Conservation (phyloP, 2,113 vertebrate species). For the Prunella himalayana region DNA sequence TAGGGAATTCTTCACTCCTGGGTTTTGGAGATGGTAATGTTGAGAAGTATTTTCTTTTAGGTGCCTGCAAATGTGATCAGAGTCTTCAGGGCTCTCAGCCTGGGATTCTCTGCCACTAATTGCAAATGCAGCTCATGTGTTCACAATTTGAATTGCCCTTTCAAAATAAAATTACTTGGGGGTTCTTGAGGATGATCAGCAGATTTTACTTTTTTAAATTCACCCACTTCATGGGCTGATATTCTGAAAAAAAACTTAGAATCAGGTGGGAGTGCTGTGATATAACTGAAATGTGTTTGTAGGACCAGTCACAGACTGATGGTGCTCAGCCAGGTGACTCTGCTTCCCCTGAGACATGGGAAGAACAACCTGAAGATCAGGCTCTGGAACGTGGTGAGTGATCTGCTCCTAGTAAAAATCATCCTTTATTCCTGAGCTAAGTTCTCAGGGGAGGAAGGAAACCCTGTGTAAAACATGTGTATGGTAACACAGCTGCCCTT, state of each 20-base stretch:
- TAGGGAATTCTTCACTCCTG: constrained; percentile 5
- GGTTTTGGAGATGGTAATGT: not conserved
- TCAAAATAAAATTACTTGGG: not conserved
- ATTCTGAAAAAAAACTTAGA: not conserved
- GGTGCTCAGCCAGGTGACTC: not conserved
- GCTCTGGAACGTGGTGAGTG: not conserved
- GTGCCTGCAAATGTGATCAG: not conserved
- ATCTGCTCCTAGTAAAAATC: not conserved
- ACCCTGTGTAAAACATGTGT: not conserved
- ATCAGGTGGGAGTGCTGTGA: not conserved
- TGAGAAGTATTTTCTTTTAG: not conserved
- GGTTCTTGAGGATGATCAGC: not conserved
- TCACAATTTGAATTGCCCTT: not conserved
- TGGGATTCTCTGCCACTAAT: not conserved
- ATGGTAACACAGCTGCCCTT: not conserved
- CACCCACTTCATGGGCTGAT: not conserved
- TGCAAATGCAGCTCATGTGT: not conserved
- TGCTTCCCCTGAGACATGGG: not conserved
- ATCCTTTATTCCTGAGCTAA: not conserved
- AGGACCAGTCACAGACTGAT: not conserved
- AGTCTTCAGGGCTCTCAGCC: not conserved
- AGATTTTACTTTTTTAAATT: not conserved
- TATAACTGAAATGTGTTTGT: not conserved
- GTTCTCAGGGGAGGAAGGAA: not conserved
- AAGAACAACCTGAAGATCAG: not conserved